phyloP scores from a whole-genome alignment of 35 echinoderm and acorn worm genomes.

The Holothuria glaberrima region DNA sequence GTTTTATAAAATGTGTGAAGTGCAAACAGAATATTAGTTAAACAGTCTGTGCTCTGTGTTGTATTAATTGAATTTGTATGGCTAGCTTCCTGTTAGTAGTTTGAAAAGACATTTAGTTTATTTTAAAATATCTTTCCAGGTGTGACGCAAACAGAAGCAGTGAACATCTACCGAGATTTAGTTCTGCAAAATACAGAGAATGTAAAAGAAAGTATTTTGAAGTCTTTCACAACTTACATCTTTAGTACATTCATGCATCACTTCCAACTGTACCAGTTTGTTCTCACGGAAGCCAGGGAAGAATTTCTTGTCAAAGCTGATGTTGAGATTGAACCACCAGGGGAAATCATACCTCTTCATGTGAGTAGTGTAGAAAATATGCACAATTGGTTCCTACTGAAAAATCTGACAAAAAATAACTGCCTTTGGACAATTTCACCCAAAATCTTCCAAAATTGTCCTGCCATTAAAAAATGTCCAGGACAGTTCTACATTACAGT shows the following conservation, averaged over 20 bases:
- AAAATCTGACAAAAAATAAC: background rate
- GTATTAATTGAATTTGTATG: background rate
- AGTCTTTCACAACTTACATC: conserved; percentile 78
- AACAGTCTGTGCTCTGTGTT: background rate
- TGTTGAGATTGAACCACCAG: conserved; percentile 65
- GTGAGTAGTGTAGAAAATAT: conserved; percentile 11
- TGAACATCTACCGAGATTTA: conserved; percentile 68
- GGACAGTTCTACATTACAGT: no score
- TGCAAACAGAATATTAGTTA: background rate
- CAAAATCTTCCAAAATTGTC: no score
- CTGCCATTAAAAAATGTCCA: no score
- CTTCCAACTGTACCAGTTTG: conserved; percentile 89
- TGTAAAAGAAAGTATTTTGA: conserved; percentile 62
- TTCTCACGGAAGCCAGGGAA: conserved; percentile 72
- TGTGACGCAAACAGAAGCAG: conserved; percentile 58
- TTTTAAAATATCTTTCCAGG: conserved; percentile 52
- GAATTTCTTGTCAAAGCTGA: conserved; percentile 56
- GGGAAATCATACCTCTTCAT: conserved; percentile 59
- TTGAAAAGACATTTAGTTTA: background rate
- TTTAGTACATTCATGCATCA: conserved; percentile 92
- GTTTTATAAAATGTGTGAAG: background rate
- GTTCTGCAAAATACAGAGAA: conserved; percentile 39
- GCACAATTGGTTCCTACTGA: background rate
- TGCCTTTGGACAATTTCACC: background rate
- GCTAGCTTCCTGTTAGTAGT: conserved; percentile 5